Evolutionary conservation across 2,113 vertebrate genomes (phyloP), one percentile per base, ranked within the genome.

Genomic region (Turnix velox): DNA sequence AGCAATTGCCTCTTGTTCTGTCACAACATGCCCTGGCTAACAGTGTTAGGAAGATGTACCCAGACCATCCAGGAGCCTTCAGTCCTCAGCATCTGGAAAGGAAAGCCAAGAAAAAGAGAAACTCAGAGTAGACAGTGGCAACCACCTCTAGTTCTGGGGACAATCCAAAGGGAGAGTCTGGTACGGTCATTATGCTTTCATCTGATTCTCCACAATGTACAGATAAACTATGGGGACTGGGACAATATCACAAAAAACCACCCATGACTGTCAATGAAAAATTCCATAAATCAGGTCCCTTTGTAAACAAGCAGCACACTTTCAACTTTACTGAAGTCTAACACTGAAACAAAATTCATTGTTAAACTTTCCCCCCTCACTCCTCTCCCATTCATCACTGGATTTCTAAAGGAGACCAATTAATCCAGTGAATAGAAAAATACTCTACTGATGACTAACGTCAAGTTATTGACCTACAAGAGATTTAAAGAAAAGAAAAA

Each of bases 381-480:
- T 67, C 46, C 51, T 61, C 35, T 80, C 72, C 37, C 65, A 68
- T 88, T 84, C 27, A 73, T 42, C 73, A 39, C 28, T 0, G 52
- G 7, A 43, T 31, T 45, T 58, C 77, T 89, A 92, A 62, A 37
- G 12, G 55, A 84, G 76, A 73, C 42, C 57, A 82, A 93, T 89
- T 67, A 31, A 35, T 43, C 15, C 57, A 67, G 77, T n/a, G 51
- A 33, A 30, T 17, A 61, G 10, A 81, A 67, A 83, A 71, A 37
- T 13, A 58, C 63, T 23, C 24, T 85, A 2, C 43, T 8, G 35
- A 71, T 35, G 61, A 76, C n/a, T 86, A 90, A 85, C 22, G 39
- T 54, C 12, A 59, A 66, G 3, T 61, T 33, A 74, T 9, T 43
- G 90, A 75, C 42, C 54, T 30, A 42, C 0, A 3, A 84, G 55